Percentiles rank a stretch among this genome's conserved stretches.
phyloP scores from a whole-genome alignment of 2,113 vertebrate species.

The Sapayoa aenigma region DNA sequence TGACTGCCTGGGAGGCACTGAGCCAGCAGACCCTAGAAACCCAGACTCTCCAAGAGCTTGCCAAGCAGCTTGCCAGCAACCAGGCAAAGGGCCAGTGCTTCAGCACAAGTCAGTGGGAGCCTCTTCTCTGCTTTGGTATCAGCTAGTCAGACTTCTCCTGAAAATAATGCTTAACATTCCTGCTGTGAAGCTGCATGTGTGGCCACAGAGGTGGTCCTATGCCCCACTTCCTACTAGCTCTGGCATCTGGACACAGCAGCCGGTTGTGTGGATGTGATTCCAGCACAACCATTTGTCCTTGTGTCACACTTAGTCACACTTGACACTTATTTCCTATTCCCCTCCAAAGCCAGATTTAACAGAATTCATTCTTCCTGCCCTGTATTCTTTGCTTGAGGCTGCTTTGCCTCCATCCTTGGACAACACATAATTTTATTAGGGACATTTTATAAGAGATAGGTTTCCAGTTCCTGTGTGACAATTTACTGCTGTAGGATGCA shows the following conservation, averaged over 20 bases:
- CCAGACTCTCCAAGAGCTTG: neutral
- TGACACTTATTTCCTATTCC: neutral
- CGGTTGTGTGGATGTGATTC: neutral
- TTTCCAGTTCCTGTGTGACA: neutral
- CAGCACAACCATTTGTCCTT: neutral
- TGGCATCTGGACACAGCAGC: neutral
- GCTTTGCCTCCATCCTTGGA: neutral
- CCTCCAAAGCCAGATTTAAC: neutral
- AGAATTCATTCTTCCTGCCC: neutral
- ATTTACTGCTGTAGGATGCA: neutral
- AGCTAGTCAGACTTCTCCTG: neutral
- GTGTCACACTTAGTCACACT: neutral
- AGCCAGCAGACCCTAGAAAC: neutral
- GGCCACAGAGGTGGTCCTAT: neutral
- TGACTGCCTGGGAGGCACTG: neutral
- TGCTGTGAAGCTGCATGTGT: neutral
- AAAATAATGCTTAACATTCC: neutral
- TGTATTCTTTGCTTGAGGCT: neutral
- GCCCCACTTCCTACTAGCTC: neutral
- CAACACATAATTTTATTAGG: neutral
- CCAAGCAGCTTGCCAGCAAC: neutral
- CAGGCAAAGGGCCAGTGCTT: constrained; percentile 2
- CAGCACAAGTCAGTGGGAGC: neutral
- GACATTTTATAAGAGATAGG: neutral
- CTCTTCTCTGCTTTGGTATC: neutral